Evolutionary conservation across 2,113 vertebrate genomes (phyloP), one percentile per base, ranked within the genome.

Genomic region (Neotoma lepida): DNA sequence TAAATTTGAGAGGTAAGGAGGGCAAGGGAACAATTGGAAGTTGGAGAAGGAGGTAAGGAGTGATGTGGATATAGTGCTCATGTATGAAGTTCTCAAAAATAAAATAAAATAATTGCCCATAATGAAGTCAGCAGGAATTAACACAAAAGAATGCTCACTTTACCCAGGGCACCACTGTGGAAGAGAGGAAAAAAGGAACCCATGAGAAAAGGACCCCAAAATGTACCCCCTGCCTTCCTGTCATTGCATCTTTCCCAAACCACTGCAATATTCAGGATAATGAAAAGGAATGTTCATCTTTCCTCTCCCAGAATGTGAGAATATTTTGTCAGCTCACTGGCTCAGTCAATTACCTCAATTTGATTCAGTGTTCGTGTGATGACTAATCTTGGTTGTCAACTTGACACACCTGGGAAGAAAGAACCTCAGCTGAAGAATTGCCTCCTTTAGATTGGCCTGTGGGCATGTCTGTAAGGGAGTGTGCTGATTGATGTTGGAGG

Each of bases 331-430:
- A 77, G 64, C 77, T 86, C 58, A 73, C 76, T 66, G 84, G 39
- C 51, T 33, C 9, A 86, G 22, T 51, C 92, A 76, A 81, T 95
- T 88, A 58, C 30, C 81, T 68, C 87, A 46, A 74, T 80, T 88
- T 51, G 76, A 78, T 13, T 78, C 70, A 39, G 35, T 58, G 51
- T 81, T 20, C n/a, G 3, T 14, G 20, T 58, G 51, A 81, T 81
- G 35, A 81, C 51, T 81, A 58, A 39, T n/a, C 35, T 58, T 81
- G 78, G 35, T 26, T 81, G 35, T 81, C 51, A 14, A 39, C 10
- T 26, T 58, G 35, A 39, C 51, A 58, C 12, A 14, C 35, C 35
- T 81, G 10, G 20, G 51, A 56, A 56, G 33, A 81, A 51, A 7
- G 33, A 80, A 35, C 20, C 20, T 81, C 35, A 1, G 10, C 26